Base-by-base conservation (phyloP, 2,888 invertebrate genomes). In the Plagodis pulveraria region DNA sequence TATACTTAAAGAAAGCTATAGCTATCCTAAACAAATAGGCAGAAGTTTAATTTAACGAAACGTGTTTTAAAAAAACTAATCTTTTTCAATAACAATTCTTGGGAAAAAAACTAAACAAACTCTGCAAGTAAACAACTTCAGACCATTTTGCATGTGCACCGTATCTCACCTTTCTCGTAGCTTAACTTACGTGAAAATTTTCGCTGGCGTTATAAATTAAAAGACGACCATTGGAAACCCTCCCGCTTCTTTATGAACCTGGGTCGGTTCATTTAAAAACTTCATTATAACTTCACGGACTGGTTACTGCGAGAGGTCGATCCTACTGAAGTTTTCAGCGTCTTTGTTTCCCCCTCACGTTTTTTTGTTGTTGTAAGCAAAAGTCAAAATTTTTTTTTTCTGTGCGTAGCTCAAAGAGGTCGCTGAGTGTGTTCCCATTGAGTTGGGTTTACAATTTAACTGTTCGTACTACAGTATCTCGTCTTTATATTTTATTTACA, bases 201-300 rank as follows among this genome's bases (percentile, higher is more conserved):
- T 56, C 47, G 32, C 56, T 38, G 65, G 65, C 72, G 73, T 76
- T 80, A 74, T 80, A 81, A 81, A 81, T 83, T 82, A 83, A 83
- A 81, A 78, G 78, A 77, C 78, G 78, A 79, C 78, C 78, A 81
- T 78, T 78, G 76, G 78, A 80, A 77, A 74, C 76, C 70, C 72
- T 63, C 76, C 70, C 70, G 69, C 73, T 74, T 72, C 73, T 82
- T 79, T 81, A 81, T 80, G 72, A 76, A 76, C 70, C 76, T 69
- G 69, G 70, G 66, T 59, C 60, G 74, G 76, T 84, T 84, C 85
- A 86, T 86, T 84, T 84, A 81, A 83, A 83, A 83, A 83, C 81
- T 83, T 84, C 82, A 82, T 83, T 83, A 83, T 80, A 84, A 83
- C 74, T 80, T 81, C 76, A 80, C 77, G 77, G 75, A 58, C 63